Percentiles rank a stretch among this genome's conserved stretches.
Conservation (phyloP, 2,797 vertebrate species). For the Lateolabrax maculatus region DNA sequence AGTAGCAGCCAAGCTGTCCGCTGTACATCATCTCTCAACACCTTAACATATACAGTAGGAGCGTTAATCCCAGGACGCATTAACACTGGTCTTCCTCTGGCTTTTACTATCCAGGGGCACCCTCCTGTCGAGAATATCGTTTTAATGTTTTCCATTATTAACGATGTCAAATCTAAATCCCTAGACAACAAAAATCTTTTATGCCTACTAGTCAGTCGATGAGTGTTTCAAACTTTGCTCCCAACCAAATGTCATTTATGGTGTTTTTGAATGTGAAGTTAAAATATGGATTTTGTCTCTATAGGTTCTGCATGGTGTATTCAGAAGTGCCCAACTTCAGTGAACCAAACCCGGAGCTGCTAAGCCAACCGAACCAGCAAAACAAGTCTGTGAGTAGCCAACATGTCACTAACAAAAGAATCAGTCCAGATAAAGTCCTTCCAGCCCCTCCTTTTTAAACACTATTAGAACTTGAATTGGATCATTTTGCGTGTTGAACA, state of each 20-base stretch:
- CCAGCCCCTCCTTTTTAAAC: not conserved
- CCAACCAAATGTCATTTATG: not conserved
- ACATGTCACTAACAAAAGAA: not conserved
- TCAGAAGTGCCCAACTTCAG: constrained; percentile 99
- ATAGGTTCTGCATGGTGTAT: constrained; percentile 99
- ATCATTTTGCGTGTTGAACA: not conserved
- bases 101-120: not conserved
- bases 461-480: not conserved
- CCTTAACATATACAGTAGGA: no score
- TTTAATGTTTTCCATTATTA: not conserved
- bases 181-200: not conserved
- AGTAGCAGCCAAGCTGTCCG: not conserved
- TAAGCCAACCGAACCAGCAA: constrained; percentile 87
- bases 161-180: not conserved
- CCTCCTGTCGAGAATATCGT: not conserved
- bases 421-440: no score
- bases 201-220: not conserved
- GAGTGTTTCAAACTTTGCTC: not conserved
- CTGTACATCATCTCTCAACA: not conserved
- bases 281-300: not conserved
- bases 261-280: not conserved
- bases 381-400: constrained; percentile 91
- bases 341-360: constrained; percentile 94
- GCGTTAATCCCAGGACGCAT: not conserved
- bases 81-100: not conserved